phyloP scores from a whole-genome alignment of 2,888 invertebrate species.

The Lasioglossum leucozonium region DNA sequence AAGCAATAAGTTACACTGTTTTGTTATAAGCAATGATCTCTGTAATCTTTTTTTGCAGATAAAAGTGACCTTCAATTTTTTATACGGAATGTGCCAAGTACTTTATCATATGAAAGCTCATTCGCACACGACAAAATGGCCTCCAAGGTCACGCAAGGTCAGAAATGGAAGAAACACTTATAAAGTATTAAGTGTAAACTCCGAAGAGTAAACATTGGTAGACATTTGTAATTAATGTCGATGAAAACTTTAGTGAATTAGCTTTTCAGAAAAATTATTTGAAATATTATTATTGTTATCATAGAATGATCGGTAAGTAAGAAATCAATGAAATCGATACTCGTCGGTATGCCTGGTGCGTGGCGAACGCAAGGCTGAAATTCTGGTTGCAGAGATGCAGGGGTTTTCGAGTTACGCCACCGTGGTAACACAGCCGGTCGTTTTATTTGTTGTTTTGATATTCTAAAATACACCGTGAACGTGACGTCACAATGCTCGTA shows the following conservation, averaged over 20 bases:
- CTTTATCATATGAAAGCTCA: no score
- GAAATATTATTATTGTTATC: neutral
- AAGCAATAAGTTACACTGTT: no score
- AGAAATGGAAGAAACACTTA: no score
- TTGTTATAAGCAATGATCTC: no score
- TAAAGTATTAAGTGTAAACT: no score
- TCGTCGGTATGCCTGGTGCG: neutral
- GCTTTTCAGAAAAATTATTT: neutral
- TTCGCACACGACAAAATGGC: no score
- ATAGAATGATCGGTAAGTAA: neutral
- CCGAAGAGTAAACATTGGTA: neutral
- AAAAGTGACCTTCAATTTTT: no score
- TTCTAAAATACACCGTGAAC: slow-evolving; percentile 69
- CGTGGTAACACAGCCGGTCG: slow-evolving; percentile 35
- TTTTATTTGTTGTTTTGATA: slow-evolving; percentile 75
- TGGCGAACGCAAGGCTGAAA: slow-evolving; percentile 24
- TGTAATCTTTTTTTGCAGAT: no score
- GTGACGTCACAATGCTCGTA: slow-evolving; percentile 60
- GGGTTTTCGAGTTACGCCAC: slow-evolving; percentile 45
- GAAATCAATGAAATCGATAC: neutral
- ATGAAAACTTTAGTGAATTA: neutral
- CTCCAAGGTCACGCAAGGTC: no score
- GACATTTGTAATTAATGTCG: neutral
- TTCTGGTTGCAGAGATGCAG: slow-evolving; percentile 60
- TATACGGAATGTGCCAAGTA: no score